Percentiles rank a stretch among this genome's conserved stretches.
Conservation (phyloP, 2,888 invertebrate genomes). For the Eudasyphora cyanicolor region DNA sequence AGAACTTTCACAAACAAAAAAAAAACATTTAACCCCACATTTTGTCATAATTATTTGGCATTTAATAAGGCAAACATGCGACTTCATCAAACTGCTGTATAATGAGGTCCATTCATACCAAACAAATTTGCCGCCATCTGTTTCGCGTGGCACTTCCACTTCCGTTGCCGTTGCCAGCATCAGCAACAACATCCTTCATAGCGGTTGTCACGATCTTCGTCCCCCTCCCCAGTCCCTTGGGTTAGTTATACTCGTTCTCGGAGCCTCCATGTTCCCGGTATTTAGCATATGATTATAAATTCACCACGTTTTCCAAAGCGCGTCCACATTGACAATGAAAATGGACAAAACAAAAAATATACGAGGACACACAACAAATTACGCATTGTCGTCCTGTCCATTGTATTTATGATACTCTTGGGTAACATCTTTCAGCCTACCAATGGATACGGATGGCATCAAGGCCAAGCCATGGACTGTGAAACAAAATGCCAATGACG, state of each 20-base stretch:
- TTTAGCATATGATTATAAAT: constrained; percentile 61
- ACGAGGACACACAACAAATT: constrained; percentile 45
- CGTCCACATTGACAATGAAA: neutral
- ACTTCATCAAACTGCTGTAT: neutral
- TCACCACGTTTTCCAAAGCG: constrained; percentile 42
- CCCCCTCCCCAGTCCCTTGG: too few species aligned
- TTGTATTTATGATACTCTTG: constrained; percentile 62
- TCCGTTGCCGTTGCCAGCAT: constrained; percentile 5
- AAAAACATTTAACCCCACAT: constrained; percentile 10
- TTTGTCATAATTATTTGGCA: constrained; percentile 3
- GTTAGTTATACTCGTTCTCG: neutral
- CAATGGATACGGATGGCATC: constrained; percentile 3
- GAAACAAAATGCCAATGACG: neutral
- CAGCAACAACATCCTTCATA: too few species aligned
- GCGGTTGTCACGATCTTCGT: neutral
- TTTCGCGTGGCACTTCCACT: neutral
- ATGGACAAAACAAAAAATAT: neutral
- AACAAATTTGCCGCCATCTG: constrained; percentile 14
- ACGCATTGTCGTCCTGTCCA: constrained; percentile 55
- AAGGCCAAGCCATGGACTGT: neutral
- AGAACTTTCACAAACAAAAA: neutral
- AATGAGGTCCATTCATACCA: constrained; percentile 4
- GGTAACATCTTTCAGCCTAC: constrained; percentile 55
- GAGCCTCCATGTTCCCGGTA: constrained; percentile 25
- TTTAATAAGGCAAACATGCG: constrained; percentile 11